Base-by-base conservation (phyloP, 2,797 vertebrate species). In the Rhinophrynus dorsalis region DNA sequence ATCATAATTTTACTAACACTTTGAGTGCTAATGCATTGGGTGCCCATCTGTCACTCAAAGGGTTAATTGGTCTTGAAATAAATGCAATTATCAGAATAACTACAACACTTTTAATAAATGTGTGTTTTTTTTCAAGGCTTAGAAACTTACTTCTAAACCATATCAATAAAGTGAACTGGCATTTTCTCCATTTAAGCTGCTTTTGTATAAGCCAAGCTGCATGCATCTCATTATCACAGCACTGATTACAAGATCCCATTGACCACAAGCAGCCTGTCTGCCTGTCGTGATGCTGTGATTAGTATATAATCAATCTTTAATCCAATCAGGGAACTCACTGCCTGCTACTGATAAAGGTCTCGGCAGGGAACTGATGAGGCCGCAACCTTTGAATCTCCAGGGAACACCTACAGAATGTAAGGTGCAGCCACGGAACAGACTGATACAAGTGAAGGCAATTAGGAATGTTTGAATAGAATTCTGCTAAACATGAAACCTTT, bases 161-260 rank as follows among this genome's bases (percentile, higher is more conserved):
- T n/a, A n/a, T n/a, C n/a, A 30, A 27, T 23, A 5, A 27, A 30
- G 8, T 29, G 2, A 73, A 7, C 20, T 1, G 11, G 5, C 20
- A 37, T 59, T 35, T 54, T 50, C 42, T 5, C 30, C 15, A 18
- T 64, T 48, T 44, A 80, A 76, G 69, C 76, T 60, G 68, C 73
- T 75, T 67, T 80, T 82, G 74, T 63, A 75, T 79, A 80, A 76
- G 73, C 78, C 58, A 80, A 79, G 69, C 74, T 79, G 77, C 67
- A 75, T 81, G 75, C 79, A 82, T 85, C 83, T 80, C 83, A 79
- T 88, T 82, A 87, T 84, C 76, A 57, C 80, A 80, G 77, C 75
- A 68, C 90, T 93, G 93, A 94, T 93, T 91, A 90, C 88, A 85
- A 88, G 86, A 81, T 88, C 82, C 83, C 83, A 87, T 86, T 92